Base-by-base conservation (phyloP, 2,888 invertebrate species). In the Tachystola acroxantha region DNA sequence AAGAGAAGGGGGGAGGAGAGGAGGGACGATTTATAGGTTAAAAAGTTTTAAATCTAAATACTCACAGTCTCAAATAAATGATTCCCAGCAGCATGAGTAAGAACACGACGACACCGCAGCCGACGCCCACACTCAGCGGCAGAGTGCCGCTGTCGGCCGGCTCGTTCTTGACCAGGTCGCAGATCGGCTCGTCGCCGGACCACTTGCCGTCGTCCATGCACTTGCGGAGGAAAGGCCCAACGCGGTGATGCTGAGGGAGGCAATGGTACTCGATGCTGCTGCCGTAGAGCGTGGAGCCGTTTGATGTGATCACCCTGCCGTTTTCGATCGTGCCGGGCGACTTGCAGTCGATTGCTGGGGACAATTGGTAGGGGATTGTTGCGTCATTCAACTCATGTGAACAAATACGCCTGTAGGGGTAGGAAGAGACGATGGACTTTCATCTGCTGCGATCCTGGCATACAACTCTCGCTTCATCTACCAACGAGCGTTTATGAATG, bases 191-290 rank as follows among this genome's bases (percentile, higher is more conserved):
- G 34, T 94, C 93, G 0, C 96, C 96, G 2, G 95, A 95, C 96
- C 97, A 97, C 30, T 88, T 86, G 2, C 94, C 96, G 43, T 93
- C 94, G 37, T 95, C 95, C 73, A 92, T 86, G 64, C 96, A 97
- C 63, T 94, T 94, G 40, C 96, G 88, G 11, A 95, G 75, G 67
- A 94, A 94, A 0, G 94, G 93, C 0, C 96, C 96, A 0, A 92
- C 91, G 7, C 95, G 88, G 62, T 93, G 93, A 78, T 89, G 96
- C 55, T 93, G 94, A 2, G 96, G 96, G 38, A 96, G 75, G 64
- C 97, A 97, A 64, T 96, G 96, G 70, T 96, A 96, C 66, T 96
- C 96, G 1, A 95, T 92, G 0, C 94, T 92, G 36, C 95, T 94
- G 19, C 94, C 94, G 67, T 93, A 97, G 0, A 91, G 86, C 0